phyloP scores from a whole-genome alignment of 1,140 invertebrate genomes.

The Megathymus violae region DNA sequence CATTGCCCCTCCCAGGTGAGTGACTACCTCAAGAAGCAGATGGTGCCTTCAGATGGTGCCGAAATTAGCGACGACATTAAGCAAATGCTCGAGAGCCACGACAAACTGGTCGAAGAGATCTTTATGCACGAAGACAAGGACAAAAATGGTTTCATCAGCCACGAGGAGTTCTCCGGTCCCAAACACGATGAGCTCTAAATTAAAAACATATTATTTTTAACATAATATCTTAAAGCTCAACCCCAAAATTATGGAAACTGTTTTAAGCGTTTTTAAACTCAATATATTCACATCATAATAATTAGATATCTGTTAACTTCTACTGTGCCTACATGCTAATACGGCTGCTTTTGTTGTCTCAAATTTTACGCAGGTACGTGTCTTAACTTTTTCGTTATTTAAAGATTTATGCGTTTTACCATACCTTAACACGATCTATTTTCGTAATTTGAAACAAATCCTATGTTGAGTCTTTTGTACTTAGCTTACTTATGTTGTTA shows the following conservation, averaged over 20 bases:
- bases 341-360: constrained; percentile 8
- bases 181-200: constrained; percentile 98
- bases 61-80: constrained; percentile 91
- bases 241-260: constrained; percentile 5
- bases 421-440: constrained; percentile 11
- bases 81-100: constrained; percentile 94
- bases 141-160: constrained; percentile 97
- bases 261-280: constrained; percentile 16
- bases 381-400: constrained; percentile 1
- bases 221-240: constrained; percentile 24
- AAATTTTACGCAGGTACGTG: constrained; percentile 4
- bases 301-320: constrained; percentile 12
- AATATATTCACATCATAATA: constrained; percentile 21
- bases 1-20: constrained; percentile 88
- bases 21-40: constrained; percentile 95
- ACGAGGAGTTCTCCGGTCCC: constrained; percentile 97
- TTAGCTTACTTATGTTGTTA: constrained; percentile 61
- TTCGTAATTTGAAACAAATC: constrained; percentile 9
- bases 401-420: not conserved
- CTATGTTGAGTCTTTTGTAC: constrained; percentile 62
- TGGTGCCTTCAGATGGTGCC: constrained; percentile 89
- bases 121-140: constrained; percentile 98
- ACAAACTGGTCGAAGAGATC: constrained; percentile 97
- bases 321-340: constrained; percentile 8
- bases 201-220: constrained; percentile 9